phyloP scores from a whole-genome alignment of 2,113 vertebrate genomes.

The Verasper variegatus region DNA sequence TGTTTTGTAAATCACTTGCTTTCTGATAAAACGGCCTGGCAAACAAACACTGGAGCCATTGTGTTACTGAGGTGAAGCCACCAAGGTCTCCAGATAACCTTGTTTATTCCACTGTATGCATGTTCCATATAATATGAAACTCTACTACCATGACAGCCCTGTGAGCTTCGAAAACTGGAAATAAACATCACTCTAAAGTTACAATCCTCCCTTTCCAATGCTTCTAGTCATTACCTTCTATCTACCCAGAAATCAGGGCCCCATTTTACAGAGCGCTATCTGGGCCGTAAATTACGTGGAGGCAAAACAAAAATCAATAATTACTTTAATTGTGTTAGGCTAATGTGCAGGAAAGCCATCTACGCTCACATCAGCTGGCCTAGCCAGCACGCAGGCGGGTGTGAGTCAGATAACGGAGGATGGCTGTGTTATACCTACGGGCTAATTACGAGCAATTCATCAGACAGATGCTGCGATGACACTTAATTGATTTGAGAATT shows the following conservation, averaged over 20 bases:
- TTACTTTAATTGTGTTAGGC: constrained; percentile 68
- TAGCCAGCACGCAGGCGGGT: constrained; percentile 28
- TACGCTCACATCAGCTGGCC: constrained; percentile 55
- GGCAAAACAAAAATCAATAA: constrained; percentile 72
- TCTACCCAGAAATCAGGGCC: constrained; percentile 46
- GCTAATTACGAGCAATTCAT: constrained; percentile 74
- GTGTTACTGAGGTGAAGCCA: constrained; percentile 48
- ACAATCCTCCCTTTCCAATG: constrained; percentile 4
- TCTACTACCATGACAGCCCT: neutral
- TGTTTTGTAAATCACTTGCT: constrained; percentile 53
- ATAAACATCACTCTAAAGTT: constrained; percentile 38
- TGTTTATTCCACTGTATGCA: constrained; percentile 51
- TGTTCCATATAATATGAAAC: constrained; percentile 32
- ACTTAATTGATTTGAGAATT: constrained; percentile 75
- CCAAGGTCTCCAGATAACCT: constrained; percentile 69
- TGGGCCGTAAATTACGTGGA: constrained; percentile 45
- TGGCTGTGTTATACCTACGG: constrained; percentile 59
- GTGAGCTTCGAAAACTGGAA: constrained; percentile 11
- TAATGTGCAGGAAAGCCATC: constrained; percentile 68
- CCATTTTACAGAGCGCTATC: constrained; percentile 50
- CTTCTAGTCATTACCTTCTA: constrained; percentile 12
- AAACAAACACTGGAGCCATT: constrained; percentile 51
- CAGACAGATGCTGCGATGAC: constrained; percentile 62
- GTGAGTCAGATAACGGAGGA: constrained; percentile 55
- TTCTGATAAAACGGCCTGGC: constrained; percentile 50